Percentiles rank a stretch among this genome's conserved stretches.
These are phyloP conservation scores for Junonia oenone DNA, from an alignment of 2,888 invertebrate species.

Conservation along the genomic window DNA sequence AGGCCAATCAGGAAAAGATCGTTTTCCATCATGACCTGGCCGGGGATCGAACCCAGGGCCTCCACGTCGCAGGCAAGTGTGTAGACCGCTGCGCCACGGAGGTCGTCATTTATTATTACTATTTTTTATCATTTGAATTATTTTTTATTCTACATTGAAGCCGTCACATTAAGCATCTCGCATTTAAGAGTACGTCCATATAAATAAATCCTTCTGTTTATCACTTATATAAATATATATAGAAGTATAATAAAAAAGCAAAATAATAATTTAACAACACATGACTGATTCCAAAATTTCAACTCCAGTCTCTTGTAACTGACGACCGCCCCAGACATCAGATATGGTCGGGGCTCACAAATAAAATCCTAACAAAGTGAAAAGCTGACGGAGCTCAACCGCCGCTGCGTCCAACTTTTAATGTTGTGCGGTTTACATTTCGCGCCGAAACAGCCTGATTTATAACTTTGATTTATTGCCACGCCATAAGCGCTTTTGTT, in stretches of 20 bases:
- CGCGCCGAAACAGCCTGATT: constrained; percentile 33
- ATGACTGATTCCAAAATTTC: background rate
- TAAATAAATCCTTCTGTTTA: too few species aligned
- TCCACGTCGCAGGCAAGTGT: too few species aligned
- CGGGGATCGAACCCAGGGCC: too few species aligned
- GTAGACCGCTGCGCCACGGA: too few species aligned
- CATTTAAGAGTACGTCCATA: too few species aligned
- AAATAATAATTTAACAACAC: background rate
- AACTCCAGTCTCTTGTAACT: constrained; percentile 18
- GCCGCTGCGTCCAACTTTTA: constrained; percentile 42
- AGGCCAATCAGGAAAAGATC: too few species aligned
- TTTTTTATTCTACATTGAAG: too few species aligned
- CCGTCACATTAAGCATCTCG: too few species aligned
- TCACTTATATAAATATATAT: too few species aligned
- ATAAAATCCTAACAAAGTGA: constrained; percentile 62
- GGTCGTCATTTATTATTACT: too few species aligned
- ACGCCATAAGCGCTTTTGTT: constrained; percentile 35
- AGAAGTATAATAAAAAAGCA: background rate
- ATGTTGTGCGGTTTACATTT: constrained; percentile 42
- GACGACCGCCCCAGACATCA: constrained; percentile 35
- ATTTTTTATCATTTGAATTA: too few species aligned
- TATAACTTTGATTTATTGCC: constrained; percentile 44
- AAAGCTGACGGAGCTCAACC: constrained; percentile 43
- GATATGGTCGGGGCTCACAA: constrained; percentile 44
- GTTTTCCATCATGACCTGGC: too few species aligned